Evolutionary conservation across 2,113 vertebrate genomes (phyloP).

Genomic region (Trochalopteron elliotii): DNA sequence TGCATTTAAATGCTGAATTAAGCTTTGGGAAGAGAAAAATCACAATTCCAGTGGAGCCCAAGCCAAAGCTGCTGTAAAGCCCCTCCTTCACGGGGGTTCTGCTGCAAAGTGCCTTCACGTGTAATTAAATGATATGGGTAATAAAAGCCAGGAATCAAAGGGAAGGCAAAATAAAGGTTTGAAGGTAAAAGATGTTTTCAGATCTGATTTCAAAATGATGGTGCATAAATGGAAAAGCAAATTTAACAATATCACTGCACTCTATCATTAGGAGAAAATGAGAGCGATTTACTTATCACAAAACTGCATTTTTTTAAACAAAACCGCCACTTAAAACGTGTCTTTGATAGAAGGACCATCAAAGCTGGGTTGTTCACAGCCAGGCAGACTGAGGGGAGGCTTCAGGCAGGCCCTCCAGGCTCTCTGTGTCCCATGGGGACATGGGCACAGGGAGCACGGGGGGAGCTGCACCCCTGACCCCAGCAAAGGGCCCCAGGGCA

Average conservation of each 20-base stretch:
- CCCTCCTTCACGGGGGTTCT: neutral
- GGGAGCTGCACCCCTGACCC: neutral
- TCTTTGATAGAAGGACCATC: neutral
- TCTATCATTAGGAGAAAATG: constrained; percentile 33
- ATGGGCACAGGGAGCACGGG: neutral
- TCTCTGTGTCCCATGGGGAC: neutral
- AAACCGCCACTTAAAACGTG: neutral
- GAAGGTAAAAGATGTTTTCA: constrained; percentile 32
- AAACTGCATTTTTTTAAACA: constrained; percentile 17
- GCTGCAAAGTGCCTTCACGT: neutral
- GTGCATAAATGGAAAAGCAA: neutral
- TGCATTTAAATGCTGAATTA: neutral
- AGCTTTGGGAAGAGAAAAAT: neutral
- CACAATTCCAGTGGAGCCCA: neutral
- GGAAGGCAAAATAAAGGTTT: constrained; percentile 14
- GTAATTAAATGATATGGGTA: constrained; percentile 39
- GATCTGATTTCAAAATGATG: constrained; percentile 48
- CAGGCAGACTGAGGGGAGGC: neutral
- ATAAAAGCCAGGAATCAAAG: constrained; percentile 26
- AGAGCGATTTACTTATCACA: constrained; percentile 11
- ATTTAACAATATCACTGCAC: neutral
- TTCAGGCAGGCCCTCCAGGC: neutral
- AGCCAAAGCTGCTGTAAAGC: neutral
- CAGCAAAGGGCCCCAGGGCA: neutral
- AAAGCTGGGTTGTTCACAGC: neutral